These are phyloP conservation scores for Balaenoptera acutorostrata DNA, from an alignment of 2,113 vertebrate genomes.

Conservation along the genomic window DNA sequence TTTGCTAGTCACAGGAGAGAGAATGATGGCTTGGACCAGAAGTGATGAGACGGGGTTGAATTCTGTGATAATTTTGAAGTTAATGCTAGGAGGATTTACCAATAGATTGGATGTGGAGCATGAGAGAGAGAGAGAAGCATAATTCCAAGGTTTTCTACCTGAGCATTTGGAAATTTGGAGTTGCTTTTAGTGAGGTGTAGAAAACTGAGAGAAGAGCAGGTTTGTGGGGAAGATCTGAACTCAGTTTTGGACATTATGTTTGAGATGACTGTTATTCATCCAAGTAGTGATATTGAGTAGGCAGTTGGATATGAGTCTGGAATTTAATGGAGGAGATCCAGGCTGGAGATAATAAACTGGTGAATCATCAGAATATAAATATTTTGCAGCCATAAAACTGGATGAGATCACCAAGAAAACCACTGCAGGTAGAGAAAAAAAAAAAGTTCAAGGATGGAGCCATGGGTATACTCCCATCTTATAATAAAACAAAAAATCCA, in stretches of 20 bases:
- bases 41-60: background rate
- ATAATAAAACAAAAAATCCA: background rate
- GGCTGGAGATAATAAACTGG: background rate
- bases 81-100: background rate
- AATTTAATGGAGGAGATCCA: background rate
- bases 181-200: background rate
- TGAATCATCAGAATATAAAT: background rate
- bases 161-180: background rate
- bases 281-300: background rate
- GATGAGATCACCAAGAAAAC: background rate
- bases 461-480: background rate
- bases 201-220: background rate
- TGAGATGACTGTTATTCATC: background rate
- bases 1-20: background rate
- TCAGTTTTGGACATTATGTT: background rate
- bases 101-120: background rate
- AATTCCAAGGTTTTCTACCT: background rate
- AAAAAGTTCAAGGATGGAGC: background rate
- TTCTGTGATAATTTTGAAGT: constrained; percentile 17
- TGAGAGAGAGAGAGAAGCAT: background rate
- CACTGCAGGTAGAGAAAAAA: background rate
- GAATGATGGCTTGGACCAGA: background rate
- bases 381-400: background rate
- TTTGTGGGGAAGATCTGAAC: background rate
- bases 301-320: background rate